Base-by-base conservation (phyloP, 1,140 invertebrate genomes). In the Drosophila trapezifrons region DNA sequence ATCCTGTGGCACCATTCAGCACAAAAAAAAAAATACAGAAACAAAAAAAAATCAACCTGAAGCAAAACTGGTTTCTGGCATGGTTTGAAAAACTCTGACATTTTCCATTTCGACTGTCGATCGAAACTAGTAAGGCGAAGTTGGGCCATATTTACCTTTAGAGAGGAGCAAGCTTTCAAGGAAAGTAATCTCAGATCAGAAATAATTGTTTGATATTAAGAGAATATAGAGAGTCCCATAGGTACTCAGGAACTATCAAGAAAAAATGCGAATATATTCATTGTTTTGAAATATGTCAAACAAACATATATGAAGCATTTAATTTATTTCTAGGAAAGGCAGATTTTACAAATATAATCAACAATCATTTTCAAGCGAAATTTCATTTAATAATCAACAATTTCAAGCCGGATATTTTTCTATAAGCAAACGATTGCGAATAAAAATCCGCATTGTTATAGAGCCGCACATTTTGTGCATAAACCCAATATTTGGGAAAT, bases 1-100 rank as follows among this genome's bases (percentile, higher is more conserved):
- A 84, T 80, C 77, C 77, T 78, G 76, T 73, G 76, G 60, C 51
- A 70, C 55, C 65, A 54, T 35, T 66, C 60, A 66, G 62, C 6
- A 47, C 22, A 63, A 65, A 51, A 51, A 37, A 47, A 46, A 12
- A 27, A n/a, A n/a, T n/a, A n/a, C n/a, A n/a, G 12, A 35, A 22
- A 27, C 29, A 25, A 27, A 32, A 18, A 18, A 29, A 38, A 57
- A 12, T 22, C 32, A 66, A 43, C 42, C 43, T 40, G 32, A 49
- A 17, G 32, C 45, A 25, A 73, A 86, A 86, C 82, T 72, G 71
- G 82, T 86, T 86, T 86, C 86, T 85, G 75, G 83, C 83, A 70
- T 51, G 78, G 75, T 87, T 78, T 82, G 60, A 66, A 74, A 27
- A 52, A 40, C 46, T 52, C 69, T 74, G 71, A 74, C 71, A 74